Percentiles rank a stretch among this genome's conserved stretches.
phyloP scores from a whole-genome alignment of 1,140 invertebrate genomes.

The Hylaeus anthracinus region DNA sequence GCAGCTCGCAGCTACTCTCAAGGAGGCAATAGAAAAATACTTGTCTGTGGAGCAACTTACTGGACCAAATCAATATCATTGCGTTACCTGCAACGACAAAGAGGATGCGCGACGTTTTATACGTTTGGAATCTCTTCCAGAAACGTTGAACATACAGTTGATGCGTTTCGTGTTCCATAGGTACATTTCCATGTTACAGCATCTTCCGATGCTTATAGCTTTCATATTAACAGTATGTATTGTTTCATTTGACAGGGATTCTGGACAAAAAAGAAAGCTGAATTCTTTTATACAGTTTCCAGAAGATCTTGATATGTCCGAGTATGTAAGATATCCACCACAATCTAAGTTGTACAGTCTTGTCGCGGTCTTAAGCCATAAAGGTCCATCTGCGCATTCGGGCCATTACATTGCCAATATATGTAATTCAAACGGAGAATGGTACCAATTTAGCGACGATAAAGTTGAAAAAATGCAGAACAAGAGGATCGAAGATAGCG shows the following conservation, averaged over 20 bases:
- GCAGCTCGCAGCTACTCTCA: constrained; percentile 83
- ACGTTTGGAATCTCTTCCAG: constrained; percentile 83
- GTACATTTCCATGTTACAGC: constrained; percentile 70
- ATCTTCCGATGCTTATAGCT: neutral
- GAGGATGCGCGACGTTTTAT: constrained; percentile 85
- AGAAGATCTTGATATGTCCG: constrained; percentile 85
- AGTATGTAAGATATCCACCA: constrained; percentile 77
- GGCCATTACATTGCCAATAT: constrained; percentile 86
- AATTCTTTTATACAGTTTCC: constrained; percentile 86
- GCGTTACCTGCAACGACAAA: constrained; percentile 83
- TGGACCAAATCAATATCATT: constrained; percentile 86
- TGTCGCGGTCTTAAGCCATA: constrained; percentile 86
- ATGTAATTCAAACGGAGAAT: constrained; percentile 81
- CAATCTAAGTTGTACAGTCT: constrained; percentile 83
- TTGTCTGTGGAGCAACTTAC: constrained; percentile 85
- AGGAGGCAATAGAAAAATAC: constrained; percentile 85
- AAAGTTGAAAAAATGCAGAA: constrained; percentile 83
- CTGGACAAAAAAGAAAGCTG: constrained; percentile 86
- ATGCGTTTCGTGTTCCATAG: constrained; percentile 87
- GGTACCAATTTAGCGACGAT: constrained; percentile 88
- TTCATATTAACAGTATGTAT: constrained; percentile 15
- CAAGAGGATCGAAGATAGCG: constrained; percentile 80
- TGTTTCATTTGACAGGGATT: constrained; percentile 79
- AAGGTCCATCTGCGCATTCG: constrained; percentile 85
- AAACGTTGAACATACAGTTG: constrained; percentile 87